A percentile compares a stretch with the other conserved stretches of the same genome.
Conservation (phyloP, 2,888 invertebrate species). For the Cerceris ruficornis region DNA sequence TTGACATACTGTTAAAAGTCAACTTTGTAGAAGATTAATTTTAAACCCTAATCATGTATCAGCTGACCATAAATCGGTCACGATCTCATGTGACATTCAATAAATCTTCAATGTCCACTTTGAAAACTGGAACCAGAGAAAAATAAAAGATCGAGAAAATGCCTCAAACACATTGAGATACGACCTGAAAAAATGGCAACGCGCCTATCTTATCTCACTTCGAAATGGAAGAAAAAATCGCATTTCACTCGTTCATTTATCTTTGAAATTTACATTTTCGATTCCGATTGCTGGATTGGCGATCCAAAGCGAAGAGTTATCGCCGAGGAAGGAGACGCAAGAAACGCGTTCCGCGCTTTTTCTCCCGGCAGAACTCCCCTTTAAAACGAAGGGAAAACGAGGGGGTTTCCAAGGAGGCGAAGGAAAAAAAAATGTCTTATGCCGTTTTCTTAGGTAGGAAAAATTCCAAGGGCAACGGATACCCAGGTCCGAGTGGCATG, state of each 20-base stretch:
- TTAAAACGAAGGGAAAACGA: not conserved
- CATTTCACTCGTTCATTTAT: not conserved
- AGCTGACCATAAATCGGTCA: no score
- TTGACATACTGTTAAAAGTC: no score
- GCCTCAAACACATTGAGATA: no score
- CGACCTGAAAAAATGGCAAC: no score
- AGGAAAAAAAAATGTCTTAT: not conserved
- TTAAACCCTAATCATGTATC: no score
- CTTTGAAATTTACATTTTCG: not conserved
- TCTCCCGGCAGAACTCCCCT: constrained; percentile 3
- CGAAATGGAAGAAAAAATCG: not conserved
- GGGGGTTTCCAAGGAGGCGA: not conserved
- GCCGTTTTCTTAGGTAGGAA: not conserved
- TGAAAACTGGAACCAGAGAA: no score
- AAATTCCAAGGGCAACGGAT: not conserved
- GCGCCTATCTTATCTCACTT: not conserved
- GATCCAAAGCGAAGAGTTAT: constrained; percentile 6
- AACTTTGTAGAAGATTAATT: no score
- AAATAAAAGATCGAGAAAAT: no score
- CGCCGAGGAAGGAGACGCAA: not conserved
- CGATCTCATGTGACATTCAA: no score
- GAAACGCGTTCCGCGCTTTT: not conserved
- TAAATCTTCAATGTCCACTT: no score
- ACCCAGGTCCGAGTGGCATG: not conserved
- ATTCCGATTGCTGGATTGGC: not conserved